Conservation (phyloP, 2,113 vertebrate genomes). For the Anhinga anhinga region DNA sequence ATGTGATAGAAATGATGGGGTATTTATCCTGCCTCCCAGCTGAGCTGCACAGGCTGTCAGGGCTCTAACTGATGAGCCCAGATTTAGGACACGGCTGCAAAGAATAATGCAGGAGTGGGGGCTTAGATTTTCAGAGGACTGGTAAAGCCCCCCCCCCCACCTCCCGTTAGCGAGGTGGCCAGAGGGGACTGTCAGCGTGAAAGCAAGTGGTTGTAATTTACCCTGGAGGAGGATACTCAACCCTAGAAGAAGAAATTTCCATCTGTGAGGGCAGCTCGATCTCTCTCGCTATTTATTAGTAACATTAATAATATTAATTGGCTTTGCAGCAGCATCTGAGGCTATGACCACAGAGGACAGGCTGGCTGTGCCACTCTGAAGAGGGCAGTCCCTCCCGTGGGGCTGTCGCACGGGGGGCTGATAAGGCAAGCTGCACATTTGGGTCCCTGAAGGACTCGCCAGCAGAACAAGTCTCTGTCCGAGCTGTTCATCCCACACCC, state of each 20-base stretch:
- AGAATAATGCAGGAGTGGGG: background rate
- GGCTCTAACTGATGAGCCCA: background rate
- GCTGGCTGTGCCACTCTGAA: background rate
- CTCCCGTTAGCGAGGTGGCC: background rate
- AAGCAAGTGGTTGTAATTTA: background rate
- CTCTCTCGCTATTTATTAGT: background rate
- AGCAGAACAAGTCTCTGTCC: background rate
- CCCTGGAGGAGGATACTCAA: background rate
- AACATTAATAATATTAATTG: background rate
- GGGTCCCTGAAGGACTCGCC: background rate
- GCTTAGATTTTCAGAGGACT: background rate
- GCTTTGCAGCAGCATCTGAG: background rate
- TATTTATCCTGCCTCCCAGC: background rate
- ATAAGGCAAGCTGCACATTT: background rate
- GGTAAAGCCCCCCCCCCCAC: background rate
- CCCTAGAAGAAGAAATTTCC: background rate
- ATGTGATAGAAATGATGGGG: background rate
- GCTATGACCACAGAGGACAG: background rate
- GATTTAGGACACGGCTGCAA: background rate
- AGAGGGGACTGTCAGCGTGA: background rate
- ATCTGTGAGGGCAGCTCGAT: background rate
- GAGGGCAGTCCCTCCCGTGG: too few species aligned
- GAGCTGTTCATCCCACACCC: background rate
- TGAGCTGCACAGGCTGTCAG: background rate
- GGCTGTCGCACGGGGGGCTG: fast-evolving